Evolutionary conservation across 2,888 invertebrate species (phyloP).

Genomic region (Drosophila dives): DNA sequence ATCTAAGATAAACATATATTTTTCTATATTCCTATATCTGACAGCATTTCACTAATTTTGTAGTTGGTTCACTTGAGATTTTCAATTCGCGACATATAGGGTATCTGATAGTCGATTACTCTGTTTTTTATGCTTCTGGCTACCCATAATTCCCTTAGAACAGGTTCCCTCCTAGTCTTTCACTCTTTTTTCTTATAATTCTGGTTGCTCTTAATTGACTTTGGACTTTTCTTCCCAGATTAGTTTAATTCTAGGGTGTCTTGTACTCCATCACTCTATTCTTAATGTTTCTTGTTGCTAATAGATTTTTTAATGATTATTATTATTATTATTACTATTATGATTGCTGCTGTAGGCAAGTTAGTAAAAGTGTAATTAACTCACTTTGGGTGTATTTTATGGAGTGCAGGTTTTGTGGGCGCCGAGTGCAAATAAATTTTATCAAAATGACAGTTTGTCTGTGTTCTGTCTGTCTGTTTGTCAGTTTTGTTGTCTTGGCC

Average conservation of each 20-base stretch:
- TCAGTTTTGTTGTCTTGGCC: slow-evolving; percentile 1
- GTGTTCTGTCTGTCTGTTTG: slow-evolving; percentile 1
- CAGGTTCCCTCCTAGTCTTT: neutral
- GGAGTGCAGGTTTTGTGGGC: slow-evolving; percentile 5
- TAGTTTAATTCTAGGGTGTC: neutral
- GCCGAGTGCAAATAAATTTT: slow-evolving; percentile 36
- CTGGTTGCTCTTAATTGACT: neutral
- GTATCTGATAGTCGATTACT: neutral
- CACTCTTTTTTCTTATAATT: neutral
- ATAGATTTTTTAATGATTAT: slow-evolving; percentile 24
- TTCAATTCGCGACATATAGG: neutral
- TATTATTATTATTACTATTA: slow-evolving; percentile 13
- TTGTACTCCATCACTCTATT: neutral
- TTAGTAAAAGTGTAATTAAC: slow-evolving; percentile 35
- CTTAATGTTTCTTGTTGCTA: neutral
- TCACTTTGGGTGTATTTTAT: slow-evolving; percentile 17
- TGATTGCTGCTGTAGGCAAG: slow-evolving; percentile 16
- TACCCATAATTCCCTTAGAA: neutral
- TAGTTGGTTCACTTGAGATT: neutral
- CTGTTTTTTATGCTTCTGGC: neutral
- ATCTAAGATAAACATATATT: neutral
- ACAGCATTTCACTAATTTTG: neutral
- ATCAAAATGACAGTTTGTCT: slow-evolving; percentile 12
- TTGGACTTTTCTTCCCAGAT: neutral
- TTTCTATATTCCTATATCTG: neutral